Base-by-base conservation (phyloP, 2,888 invertebrate species). In the Nemurella pictetii region DNA sequence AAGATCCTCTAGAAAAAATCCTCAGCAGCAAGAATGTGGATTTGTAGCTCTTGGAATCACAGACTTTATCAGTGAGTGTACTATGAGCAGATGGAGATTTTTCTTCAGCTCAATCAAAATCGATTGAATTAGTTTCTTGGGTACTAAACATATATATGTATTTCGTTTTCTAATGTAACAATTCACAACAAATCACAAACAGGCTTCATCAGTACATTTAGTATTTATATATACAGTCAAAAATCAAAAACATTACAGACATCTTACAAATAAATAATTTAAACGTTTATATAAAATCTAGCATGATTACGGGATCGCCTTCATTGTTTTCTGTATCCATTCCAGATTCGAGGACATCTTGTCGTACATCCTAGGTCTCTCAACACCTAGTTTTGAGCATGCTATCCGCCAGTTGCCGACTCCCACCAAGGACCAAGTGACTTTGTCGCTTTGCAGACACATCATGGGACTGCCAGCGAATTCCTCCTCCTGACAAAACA, bases 321-420 rank as follows among this genome's bases (percentile, higher is more conserved):
- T 93, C 85, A 96, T 94, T 9, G 95, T 96, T 88, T 95, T 94
- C 88, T 93, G 92, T 88, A 97, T 96, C 97, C 97, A 97, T 87
- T 96, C 95, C 29, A 96, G 93, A 89, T 96, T 96, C 0, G 96
- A 95, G 20, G 94, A 92, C 84, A 96, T 94, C 88, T 95, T 94
- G 88, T 97, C 96, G 88, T 96, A 96, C 90, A 96, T 94, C 87
- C 96, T 92, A 0, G 96, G 96, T 87, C 96, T 91, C 84, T 95
- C 95, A 77, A 94, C 91, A 7, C 96, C 96, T 77, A 94, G 93
- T 87, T 95, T 95, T 0, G 95, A 94, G 88, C 96, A 97, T 0
- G 96, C 96, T 88, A 97, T 96, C 86, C 96, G 92, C 96, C 96
- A 96, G 84, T 95, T 96, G 83, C 95, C 94, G 0, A 97, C 94